Base-by-base conservation (phyloP, 2,113 vertebrate genomes). In the Solea solea region DNA sequence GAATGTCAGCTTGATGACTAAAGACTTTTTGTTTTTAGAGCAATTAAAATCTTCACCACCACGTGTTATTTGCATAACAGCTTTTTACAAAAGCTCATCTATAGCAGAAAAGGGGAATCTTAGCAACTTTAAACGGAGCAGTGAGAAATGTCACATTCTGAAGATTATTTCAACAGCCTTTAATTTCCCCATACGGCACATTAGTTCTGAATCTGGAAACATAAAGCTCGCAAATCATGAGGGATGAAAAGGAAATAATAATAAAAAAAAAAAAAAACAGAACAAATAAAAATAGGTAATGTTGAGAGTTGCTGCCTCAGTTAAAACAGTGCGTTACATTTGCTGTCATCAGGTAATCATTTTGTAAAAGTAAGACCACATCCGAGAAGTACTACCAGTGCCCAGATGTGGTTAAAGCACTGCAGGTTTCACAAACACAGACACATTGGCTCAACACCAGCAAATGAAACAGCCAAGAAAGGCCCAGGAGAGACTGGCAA, bases 371-470 rank as follows among this genome's bases (percentile, higher is more conserved):
- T 65, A 69, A 69, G 60, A 56, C 78, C 77, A 78, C 64, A 78
- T 51, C 64, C 5, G 11, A 28, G 48, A 42, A 69, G 74, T 86
- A 74, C 84, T 74, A 84, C 65, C 69, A 68, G 80, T 64, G 58
- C 64, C 75, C 82, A 83, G 73, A 83, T 78, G 80, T 63, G 70
- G 53, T 12, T 62, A 61, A 76, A 25, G 52, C 66, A 53, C 71
- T n/a, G 53, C 57, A 63, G 59, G 25, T 68, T 56, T 82, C 69
- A 66, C 72, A 79, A 80, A 85, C 74, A 60, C 75, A 80, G 85
- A 84, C 78, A 80, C 74, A 64, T 76, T 84, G 74, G 82, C 72
- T 88, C 75, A 79, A 88, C 86, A 88, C 85, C 79, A 89, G 62
- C 79, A 86, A 88, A 88, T 90, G 74, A 88, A 86, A 83, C 72